These are phyloP conservation scores for Dromius quadrimaculatus DNA, from an alignment of 2,888 invertebrate species.

Conservation along the genomic window DNA sequence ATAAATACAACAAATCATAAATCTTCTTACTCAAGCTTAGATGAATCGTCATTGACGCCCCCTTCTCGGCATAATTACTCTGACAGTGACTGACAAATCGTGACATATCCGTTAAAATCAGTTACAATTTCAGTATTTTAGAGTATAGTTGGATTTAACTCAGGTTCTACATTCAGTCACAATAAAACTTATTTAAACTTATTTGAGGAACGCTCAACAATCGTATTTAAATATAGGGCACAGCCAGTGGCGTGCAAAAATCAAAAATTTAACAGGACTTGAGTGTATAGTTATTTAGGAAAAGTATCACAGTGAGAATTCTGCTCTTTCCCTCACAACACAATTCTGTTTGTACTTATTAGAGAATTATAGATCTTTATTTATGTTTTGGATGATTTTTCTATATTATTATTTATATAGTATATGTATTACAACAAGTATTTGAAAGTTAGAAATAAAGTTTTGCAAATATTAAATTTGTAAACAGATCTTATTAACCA, in stretches of 20 bases:
- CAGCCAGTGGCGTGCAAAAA: conserved; percentile 23
- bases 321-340: conserved; percentile 1
- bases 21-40: conserved; percentile 40
- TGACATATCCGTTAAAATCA: background rate
- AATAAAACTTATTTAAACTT: conserved; percentile 33
- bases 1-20: conserved; percentile 32
- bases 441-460: conserved; percentile 36
- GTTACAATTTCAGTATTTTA: conserved; percentile 43
- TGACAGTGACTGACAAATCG: conserved; percentile 43
- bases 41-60: conserved; percentile 32
- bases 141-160: conserved; percentile 39
- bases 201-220: conserved; percentile 46
- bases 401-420: conserved; percentile 16
- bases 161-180: conserved; percentile 48
- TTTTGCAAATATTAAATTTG: conserved; percentile 42
- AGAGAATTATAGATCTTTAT: conserved; percentile 4
- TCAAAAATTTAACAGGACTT: conserved; percentile 23
- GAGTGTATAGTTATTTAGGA: conserved; percentile 1
- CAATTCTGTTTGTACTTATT: conserved; percentile 4
- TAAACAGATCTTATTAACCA: too few relatives aligned
- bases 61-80: conserved; percentile 37
- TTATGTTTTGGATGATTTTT: conserved; percentile 9
- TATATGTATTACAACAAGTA: conserved; percentile 24
- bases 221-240: conserved; percentile 30
- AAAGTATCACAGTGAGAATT: background rate